Evolutionary conservation across 1,140 invertebrate genomes (phyloP).

Genomic region (Melitaea cinxia): DNA sequence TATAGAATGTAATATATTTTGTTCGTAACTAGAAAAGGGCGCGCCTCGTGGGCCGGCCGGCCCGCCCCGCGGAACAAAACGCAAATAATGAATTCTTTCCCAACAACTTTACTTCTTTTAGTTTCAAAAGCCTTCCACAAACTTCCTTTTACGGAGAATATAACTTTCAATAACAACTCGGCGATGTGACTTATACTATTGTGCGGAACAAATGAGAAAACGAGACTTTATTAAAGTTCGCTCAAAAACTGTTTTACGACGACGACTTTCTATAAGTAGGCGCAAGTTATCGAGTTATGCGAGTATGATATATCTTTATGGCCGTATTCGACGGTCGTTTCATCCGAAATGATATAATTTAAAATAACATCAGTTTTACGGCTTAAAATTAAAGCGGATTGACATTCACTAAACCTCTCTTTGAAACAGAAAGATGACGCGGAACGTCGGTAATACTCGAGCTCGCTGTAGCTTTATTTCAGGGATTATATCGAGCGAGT

Average conservation of each 20-base stretch:
- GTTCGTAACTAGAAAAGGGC: not conserved
- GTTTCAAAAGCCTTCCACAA: slow-evolving; percentile 4
- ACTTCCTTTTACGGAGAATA: slow-evolving; percentile 10
- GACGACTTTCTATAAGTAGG: not conserved
- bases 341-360: not conserved
- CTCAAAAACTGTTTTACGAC: not conserved
- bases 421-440: slow-evolving; percentile 14
- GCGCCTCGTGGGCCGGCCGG: not conserved
- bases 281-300: not conserved
- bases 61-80: not conserved
- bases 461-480: not conserved
- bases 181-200: slow-evolving; percentile 11
- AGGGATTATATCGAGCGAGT: not conserved
- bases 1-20: not conserved
- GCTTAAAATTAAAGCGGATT: slow-evolving; percentile 6
- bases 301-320: not conserved
- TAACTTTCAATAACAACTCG: slow-evolving; percentile 25
- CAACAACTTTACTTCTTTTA: slow-evolving; percentile 15
- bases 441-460: not conserved
- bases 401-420: not conserved
- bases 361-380: not conserved
- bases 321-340: not conserved
- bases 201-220: slow-evolving; percentile 8
- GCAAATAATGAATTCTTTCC: slow-evolving; percentile 19
- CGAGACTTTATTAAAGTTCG: not conserved